Evolutionary conservation across 1,140 invertebrate genomes (phyloP).

Genomic region (Oryctes rhinoceros): DNA sequence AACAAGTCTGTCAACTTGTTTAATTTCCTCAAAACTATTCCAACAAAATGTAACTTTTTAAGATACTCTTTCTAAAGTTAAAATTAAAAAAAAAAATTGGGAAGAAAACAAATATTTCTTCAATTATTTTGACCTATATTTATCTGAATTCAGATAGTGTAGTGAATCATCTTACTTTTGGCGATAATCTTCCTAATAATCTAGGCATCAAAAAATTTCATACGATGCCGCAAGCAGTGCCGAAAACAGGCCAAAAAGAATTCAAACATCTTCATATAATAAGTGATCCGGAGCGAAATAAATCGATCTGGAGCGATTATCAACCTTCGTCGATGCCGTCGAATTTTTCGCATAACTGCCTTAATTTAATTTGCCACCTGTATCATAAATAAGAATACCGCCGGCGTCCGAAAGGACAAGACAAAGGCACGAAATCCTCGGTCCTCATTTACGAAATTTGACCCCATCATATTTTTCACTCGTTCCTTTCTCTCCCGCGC

Average conservation of each 20-base stretch:
- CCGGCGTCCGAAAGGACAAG: constrained; percentile 13
- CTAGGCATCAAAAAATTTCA: background rate
- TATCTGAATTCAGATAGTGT: background rate
- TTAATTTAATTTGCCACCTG: constrained; percentile 43
- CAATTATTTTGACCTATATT: no score
- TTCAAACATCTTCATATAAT: constrained; percentile 22
- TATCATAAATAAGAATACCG: constrained; percentile 18
- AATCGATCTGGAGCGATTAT: constrained; percentile 37
- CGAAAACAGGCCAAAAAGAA: background rate
- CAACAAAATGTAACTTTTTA: no score
- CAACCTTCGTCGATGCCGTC: background rate
- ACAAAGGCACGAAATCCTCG: constrained; percentile 31
- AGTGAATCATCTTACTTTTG: background rate
- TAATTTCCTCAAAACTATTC: no score
- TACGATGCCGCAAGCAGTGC: background rate
- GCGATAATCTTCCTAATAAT: background rate
- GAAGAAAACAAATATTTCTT: no score
- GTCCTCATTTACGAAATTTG: constrained; percentile 27
- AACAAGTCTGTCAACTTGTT: no score
- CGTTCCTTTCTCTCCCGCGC: no score
- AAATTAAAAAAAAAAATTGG: no score
- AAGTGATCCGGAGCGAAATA: constrained; percentile 5
- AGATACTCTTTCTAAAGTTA: no score
- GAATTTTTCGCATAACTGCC: constrained; percentile 38
- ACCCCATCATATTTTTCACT: constrained; percentile 25